Evolutionary conservation across 2,797 vertebrate species (phyloP).

Genomic region (Silurus aristotelis): DNA sequence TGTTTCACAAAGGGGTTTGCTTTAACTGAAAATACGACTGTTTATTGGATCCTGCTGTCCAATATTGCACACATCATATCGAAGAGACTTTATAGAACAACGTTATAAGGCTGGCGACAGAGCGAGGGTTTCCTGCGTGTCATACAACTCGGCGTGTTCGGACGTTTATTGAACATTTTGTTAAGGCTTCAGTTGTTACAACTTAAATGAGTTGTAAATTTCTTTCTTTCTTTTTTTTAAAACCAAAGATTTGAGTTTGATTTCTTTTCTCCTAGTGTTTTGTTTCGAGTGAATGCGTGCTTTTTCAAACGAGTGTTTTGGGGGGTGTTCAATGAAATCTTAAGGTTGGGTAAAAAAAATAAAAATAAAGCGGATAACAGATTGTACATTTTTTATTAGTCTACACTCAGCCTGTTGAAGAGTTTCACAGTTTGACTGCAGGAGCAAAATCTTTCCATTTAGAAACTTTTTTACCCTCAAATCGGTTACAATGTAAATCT

Average conservation of each 20-base stretch:
- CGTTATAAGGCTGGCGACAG: conserved; percentile 61
- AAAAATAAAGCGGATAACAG: too few relatives aligned
- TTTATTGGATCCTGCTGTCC: conserved; percentile 56
- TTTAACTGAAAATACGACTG: conserved; percentile 46
- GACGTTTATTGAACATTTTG: conserved; percentile 38
- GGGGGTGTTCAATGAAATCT: conserved; percentile 42
- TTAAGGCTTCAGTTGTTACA: not conserved
- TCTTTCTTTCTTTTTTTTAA: conserved; percentile 50
- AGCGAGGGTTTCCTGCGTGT: conserved; percentile 48
- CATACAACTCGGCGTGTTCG: conserved; percentile 41
- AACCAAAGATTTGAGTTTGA: conserved; percentile 77
- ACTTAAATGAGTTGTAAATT: conserved; percentile 6
- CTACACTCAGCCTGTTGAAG: not conserved
- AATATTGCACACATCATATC: conserved; percentile 69
- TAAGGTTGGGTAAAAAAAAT: conserved; percentile 13
- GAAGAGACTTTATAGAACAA: conserved; percentile 53
- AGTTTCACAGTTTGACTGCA: not conserved
- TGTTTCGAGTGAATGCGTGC: conserved; percentile 18
- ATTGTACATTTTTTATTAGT: conserved; percentile 19
- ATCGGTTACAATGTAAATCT: not conserved
- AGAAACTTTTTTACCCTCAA: conserved; percentile 11
- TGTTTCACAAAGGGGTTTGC: conserved; percentile 54
- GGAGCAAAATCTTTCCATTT: conserved; percentile 24
- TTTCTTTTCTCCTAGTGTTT: conserved; percentile 38
- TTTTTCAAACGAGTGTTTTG: conserved; percentile 54